Evolutionary conservation across 2,113 vertebrate species (phyloP).

Genomic region (Microcebus tavaratra): DNA sequence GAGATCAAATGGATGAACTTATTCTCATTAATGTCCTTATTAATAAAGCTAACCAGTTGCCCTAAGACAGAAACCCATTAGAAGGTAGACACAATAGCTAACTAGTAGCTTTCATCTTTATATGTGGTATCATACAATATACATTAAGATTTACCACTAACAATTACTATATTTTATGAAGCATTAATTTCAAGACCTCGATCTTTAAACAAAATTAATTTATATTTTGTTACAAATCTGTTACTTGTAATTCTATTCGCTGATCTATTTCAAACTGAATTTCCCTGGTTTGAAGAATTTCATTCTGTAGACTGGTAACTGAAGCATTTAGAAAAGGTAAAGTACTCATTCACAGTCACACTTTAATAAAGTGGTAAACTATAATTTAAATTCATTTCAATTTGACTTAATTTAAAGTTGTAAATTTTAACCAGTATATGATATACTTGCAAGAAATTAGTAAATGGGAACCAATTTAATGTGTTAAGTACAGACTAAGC

Average conservation of each 20-base stretch:
- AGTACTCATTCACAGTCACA: not conserved
- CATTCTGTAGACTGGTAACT: not conserved
- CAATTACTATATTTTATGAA: not conserved
- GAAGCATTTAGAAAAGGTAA: not conserved
- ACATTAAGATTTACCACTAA: constrained; percentile 3
- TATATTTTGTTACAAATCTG: not conserved
- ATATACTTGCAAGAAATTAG: constrained; percentile 30
- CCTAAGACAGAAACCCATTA: not conserved
- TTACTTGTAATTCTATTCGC: constrained; percentile 10
- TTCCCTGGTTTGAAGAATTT: not conserved
- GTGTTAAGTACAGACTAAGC: not conserved
- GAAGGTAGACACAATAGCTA: not conserved
- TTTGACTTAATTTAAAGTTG: constrained; percentile 49
- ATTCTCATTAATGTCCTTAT: constrained; percentile 42
- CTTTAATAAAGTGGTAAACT: constrained; percentile 31
- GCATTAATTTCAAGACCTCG: not conserved
- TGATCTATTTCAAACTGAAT: not conserved
- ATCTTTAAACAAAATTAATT: constrained; percentile 34
- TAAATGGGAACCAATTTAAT: not conserved
- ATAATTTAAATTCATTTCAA: constrained; percentile 9
- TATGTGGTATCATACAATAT: not conserved
- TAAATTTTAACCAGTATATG: not conserved
- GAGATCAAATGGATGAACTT: constrained; percentile 59
- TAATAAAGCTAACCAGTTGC: constrained; percentile 40
- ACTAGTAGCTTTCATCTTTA: not conserved